Conservation (phyloP, 1,140 invertebrate species). For the Tribolium madens region DNA sequence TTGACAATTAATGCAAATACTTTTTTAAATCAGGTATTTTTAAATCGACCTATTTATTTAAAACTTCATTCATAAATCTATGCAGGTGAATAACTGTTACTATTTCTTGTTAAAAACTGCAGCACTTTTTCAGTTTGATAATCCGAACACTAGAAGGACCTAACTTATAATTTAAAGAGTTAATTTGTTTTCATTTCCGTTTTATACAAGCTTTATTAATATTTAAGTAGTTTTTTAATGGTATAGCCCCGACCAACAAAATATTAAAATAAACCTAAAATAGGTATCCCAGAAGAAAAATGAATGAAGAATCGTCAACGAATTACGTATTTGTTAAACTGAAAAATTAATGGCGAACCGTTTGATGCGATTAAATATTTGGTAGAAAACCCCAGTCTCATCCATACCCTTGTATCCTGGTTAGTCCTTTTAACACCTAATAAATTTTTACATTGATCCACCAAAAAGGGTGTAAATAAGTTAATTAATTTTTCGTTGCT, state of each 20-base stretch:
- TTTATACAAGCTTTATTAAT: too few relatives aligned
- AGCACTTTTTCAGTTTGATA: too few relatives aligned
- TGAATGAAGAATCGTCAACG: not conserved
- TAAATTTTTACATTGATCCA: not conserved
- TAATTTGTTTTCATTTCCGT: too few relatives aligned
- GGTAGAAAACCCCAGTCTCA: not conserved
- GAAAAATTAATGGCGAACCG: not conserved
- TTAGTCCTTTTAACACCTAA: not conserved
- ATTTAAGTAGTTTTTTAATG: not conserved
- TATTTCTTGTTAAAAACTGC: not conserved
- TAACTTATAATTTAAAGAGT: too few relatives aligned
- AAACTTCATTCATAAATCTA: constrained; percentile 29
- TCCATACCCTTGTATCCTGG: not conserved
- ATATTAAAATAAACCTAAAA: not conserved
- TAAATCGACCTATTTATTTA: too few relatives aligned
- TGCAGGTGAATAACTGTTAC: not conserved
- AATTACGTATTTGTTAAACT: too few relatives aligned
- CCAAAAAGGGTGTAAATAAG: not conserved
- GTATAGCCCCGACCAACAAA: not conserved
- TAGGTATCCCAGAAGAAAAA: not conserved
- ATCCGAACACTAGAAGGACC: too few relatives aligned
- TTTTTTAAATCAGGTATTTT: constrained; percentile 8
- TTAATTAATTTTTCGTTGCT: too few relatives aligned
- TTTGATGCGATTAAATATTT: not conserved
- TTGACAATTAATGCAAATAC: constrained; percentile 3